Evolutionary conservation across 2,113 vertebrate species (phyloP).

Genomic region (Progne subis): DNA sequence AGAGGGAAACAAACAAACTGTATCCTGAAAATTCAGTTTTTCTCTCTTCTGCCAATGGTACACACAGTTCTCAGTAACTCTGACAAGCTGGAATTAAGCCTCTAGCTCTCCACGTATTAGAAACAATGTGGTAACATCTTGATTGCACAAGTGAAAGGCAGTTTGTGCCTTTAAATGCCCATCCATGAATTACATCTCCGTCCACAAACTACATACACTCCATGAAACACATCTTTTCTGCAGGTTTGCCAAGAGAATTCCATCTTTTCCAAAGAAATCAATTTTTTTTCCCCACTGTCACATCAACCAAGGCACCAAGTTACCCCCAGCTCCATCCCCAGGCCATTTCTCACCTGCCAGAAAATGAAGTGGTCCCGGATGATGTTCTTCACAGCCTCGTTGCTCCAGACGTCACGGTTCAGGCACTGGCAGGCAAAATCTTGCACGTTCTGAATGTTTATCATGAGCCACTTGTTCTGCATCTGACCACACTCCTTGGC

Average conservation of each 20-base stretch:
- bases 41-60: background rate
- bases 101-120: background rate
- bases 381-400: conserved; percentile 93
- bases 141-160: background rate
- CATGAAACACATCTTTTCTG: background rate
- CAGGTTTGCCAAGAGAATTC: background rate
- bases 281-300: rapidly evolving
- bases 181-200: background rate
- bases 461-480: conserved; percentile 99
- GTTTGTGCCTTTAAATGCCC: background rate
- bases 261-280: rapidly evolving
- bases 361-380: conserved; percentile 98
- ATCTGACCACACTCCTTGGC: conserved; percentile 97
- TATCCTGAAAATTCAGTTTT: background rate
- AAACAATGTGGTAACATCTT: rapidly evolving
- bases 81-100: background rate
- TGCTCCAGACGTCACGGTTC: conserved; percentile 98
- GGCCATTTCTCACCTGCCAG: conserved; percentile 86
- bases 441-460: conserved; percentile 98
- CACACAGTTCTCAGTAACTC: background rate
- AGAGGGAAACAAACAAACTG: background rate
- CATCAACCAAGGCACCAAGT: background rate
- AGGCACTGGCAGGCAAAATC: conserved; percentile 98
- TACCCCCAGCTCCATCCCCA: background rate
- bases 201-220: background rate